These are phyloP conservation scores for Danio jaintianensis DNA, from an alignment of 2,797 vertebrate genomes.

Conservation along the genomic window DNA sequence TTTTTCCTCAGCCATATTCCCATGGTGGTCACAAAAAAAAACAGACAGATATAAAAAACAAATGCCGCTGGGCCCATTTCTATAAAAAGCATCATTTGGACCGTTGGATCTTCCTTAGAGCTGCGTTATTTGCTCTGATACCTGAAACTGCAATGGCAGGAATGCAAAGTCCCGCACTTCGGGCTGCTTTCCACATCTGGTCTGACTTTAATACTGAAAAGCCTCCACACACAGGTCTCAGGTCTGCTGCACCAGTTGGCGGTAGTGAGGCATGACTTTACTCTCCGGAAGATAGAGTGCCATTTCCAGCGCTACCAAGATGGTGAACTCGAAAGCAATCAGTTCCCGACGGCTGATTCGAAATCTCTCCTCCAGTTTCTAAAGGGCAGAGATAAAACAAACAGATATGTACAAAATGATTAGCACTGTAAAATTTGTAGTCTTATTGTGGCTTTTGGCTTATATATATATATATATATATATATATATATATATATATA, in stretches of 20 bases:
- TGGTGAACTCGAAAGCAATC: conserved; percentile 91
- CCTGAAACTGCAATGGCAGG: not conserved
- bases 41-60: conserved; percentile 19
- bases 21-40: conserved; percentile 29
- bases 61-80: conserved; percentile 7
- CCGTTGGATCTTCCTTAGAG: not conserved
- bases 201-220: not conserved
- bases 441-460: too few relatives aligned
- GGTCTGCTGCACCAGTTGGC: conserved; percentile 89
- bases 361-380: conserved; percentile 97
- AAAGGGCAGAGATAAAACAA: conserved; percentile 9
- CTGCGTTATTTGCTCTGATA: conserved; percentile 13
- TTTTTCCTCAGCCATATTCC: conserved; percentile 26
- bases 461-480: too few relatives aligned
- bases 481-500: too few relatives aligned
- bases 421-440: too few relatives aligned
- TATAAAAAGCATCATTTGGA: conserved; percentile 29
- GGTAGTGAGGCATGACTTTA: conserved; percentile 97
- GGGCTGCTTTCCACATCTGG: not conserved
- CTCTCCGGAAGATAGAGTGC: conserved; percentile 94
- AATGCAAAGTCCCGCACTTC: not conserved
- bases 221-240: conserved; percentile 64
- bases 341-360: conserved; percentile 92
- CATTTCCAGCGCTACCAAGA: conserved; percentile 96
- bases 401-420: not conserved